Evolutionary conservation across 1,140 invertebrate species (phyloP), one percentile per base, ranked within the genome.

Genomic region (Phenacoccus solenopsis): DNA sequence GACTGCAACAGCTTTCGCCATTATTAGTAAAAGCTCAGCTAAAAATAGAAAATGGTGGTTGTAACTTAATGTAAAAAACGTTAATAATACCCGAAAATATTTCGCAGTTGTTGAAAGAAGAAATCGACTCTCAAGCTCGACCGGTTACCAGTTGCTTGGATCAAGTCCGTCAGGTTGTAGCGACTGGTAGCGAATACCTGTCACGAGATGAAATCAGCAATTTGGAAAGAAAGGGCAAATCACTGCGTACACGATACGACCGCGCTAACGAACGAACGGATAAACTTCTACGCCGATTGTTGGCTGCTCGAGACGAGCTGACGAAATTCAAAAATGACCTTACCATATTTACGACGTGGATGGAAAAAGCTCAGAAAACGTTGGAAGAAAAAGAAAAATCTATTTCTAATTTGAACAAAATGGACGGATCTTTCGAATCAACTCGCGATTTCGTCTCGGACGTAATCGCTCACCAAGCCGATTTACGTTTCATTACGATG

Each of bases 401-500:
- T 0, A 77, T 94, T 2, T 88, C 88, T 0, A 88, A 94, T 75
- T 77, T 94, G 69, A 88, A 90, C 70, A 84, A 86, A 61, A 77
- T 92, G 3, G 82, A 85, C 56, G 84, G 83, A 56, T 88, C 88
- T 74, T 84, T 85, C 0, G 89, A 93, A 70, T 85, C 85, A 12
- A 88, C 89, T 1, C 84, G 90, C 32, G 90, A 93, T 72, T 94
- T 98, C 79, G 87, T 93, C n/a, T 90, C 88, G 70, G 94, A 98
- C 79, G 91, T 97, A 0, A 94, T 96, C 74, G 89, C 92, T 1
- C 94, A 96, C 76, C 93, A 96, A 79, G 94, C 93, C 0, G 94
- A 98, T 80, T 80, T 96, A 1, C 82, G 94, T 25, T 97, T 96
- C 77, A 93, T 96, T 70, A 94, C 92, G 0, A 95, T 97, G 88